Conservation (phyloP, 2,888 invertebrate genomes). For the Eugnorisma glareosa region DNA sequence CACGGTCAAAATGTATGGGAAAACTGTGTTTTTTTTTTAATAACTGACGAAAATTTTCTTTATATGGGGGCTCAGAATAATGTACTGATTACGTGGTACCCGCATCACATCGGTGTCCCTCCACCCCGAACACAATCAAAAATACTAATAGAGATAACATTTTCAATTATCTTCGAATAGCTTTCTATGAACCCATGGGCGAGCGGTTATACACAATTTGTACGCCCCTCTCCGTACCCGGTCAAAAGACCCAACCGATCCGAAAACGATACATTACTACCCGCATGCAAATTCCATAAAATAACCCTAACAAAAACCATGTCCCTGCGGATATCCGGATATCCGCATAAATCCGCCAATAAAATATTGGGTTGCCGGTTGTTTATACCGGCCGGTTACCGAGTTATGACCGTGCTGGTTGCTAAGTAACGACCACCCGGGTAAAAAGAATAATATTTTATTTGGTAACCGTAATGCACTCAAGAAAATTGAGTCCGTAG, state of each 20-base stretch:
- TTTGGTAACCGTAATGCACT: slow-evolving; percentile 79
- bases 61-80: too few species aligned
- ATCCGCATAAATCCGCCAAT: slow-evolving; percentile 75
- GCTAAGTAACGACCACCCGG: slow-evolving; percentile 60
- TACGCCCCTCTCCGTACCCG: slow-evolving; percentile 21
- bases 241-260: slow-evolving; percentile 31
- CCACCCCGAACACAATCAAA: too few species aligned
- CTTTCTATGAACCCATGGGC: not conserved
- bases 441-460: slow-evolving; percentile 74
- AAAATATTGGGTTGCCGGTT: slow-evolving; percentile 75
- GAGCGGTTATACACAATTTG: slow-evolving; percentile 15
- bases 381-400: slow-evolving; percentile 72
- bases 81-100: too few species aligned
- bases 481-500: slow-evolving; percentile 80
- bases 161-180: not conserved
- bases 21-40: too few species aligned
- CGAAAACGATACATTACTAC: slow-evolving; percentile 56
- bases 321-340: slow-evolving; percentile 71
- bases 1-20: too few species aligned
- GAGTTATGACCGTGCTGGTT: slow-evolving; percentile 74
- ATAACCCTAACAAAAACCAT: slow-evolving; percentile 68
- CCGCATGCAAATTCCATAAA: slow-evolving; percentile 69
- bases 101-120: too few species aligned
- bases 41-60: too few species aligned
- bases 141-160: not conserved